Base-by-base conservation (phyloP, 2,888 invertebrate species). In the Ophioninae sp. region DNA sequence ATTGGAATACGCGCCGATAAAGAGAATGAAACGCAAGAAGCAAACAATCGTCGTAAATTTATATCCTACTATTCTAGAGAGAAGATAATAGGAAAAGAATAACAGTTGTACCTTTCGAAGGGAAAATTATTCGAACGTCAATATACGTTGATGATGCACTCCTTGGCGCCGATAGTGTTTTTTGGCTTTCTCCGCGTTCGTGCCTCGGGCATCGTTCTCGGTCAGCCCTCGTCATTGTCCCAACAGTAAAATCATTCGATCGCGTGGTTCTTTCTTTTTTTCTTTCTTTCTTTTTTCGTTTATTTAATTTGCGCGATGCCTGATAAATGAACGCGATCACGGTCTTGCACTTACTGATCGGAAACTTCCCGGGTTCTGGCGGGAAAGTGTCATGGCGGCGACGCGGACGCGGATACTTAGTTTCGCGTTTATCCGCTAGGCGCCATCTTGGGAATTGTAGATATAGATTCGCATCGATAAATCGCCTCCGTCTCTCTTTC, bases 251-350 rank as follows among this genome's bases (percentile, higher is more conserved):
- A n/a, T 30, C 13, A 72, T 68, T 82, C 76, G 41, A 77, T 67
- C 83, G 83, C 83, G 76, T 74, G 67, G n/a, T n/a, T n/a, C n/a
- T n/a, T n/a, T n/a, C n/a, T n/a, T 20, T 72, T 72, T 79, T 73
- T 37, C n/a, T n/a, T n/a, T n/a, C n/a, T n/a, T n/a, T n/a, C n/a
- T n/a, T n/a, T n/a, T n/a, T n/a, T n/a, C n/a, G 44, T 57, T 67
- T 64, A 59, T 59, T 50, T 61, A 68, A 74, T 76, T 72, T 72
- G 13, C 44, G 44, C 44, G 13, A 44, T 13, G 44, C 13, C 13
- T 10, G 13, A 44, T 13, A 44, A 44, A 10, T 13, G 44, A 13
- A 44, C 44, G 10, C 5, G n/a, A n/a, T n/a, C n/a, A n/a, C n/a
- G n/a, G n/a, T n/a, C n/a, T n/a, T n/a, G n/a, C n/a, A n/a, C n/a